Base-by-base conservation (phyloP, 2,113 vertebrate species). In the Psophia crepitans region DNA sequence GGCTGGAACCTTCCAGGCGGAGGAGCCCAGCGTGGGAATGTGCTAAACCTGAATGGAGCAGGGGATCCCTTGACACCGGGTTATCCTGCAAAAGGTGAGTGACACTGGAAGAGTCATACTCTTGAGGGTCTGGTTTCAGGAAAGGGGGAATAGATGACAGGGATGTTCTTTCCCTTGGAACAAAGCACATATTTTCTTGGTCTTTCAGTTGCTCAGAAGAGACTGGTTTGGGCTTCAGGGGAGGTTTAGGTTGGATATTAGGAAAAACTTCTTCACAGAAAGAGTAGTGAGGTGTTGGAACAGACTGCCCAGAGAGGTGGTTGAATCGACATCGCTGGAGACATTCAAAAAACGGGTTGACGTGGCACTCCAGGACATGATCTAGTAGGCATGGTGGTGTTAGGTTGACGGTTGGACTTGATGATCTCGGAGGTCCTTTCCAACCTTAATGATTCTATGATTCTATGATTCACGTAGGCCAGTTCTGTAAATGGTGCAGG, bases 11-110 rank as follows among this genome's bases (percentile, higher is more conserved):
- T 99, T 32, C 99, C 99, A 4, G 98, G 98, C 64, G 98, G 97
- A 41, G 99, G 99, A 86, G 99, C 96, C 81, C 99, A 99, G 81
- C 98, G 99, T 90, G 99, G 99, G 44, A 99, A 99, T 85, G 97
- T 99, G 7, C 98, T 99, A 84, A 99, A 99, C 86, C 98, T 99
- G 68, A 99, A 99, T 35, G 99, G 99, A 30, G 99, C 99, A 14
- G 99, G 99, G 56, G 99, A 99, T 89, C 99, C 99, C 20, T 98
- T 99, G 51, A 99, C 99, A 17, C 99, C 99, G 21, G 99, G 99
- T 12, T 99, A 99, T 92, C 99, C 99, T 15, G 99, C 99, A 19
- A 99, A 99, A 98, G 99, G 99, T 99, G 87, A 96, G 95, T 94
- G 33, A 35, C 28, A 4, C 6, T 30, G 35, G 53, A 84, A 27